phyloP scores from a whole-genome alignment of 2,113 vertebrate genomes.

The Dicentrarchus labrax region DNA sequence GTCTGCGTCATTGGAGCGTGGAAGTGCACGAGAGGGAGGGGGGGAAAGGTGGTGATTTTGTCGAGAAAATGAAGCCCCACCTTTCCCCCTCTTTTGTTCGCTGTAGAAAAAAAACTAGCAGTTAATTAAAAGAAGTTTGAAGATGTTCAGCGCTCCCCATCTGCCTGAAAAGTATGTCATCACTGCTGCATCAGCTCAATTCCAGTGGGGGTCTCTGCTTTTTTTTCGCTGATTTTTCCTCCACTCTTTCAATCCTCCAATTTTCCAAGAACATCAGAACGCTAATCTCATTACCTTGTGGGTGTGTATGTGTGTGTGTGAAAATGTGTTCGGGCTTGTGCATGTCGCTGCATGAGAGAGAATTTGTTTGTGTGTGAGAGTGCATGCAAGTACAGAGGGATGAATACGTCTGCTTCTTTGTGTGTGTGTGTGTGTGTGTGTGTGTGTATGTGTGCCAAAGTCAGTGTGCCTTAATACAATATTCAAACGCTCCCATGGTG shows the following conservation, averaged over 20 bases:
- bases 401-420: background rate
- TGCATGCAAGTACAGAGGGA: constrained; percentile 1
- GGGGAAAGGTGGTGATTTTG: background rate
- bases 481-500: constrained; percentile 53
- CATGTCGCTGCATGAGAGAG: background rate
- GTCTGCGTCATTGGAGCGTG: background rate
- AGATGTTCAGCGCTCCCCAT: constrained; percentile 12
- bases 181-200: constrained; percentile 44
- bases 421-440: constrained; percentile 12
- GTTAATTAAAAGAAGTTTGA: constrained; percentile 45
- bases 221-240: background rate
- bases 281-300: constrained; percentile 61
- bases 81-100: background rate
- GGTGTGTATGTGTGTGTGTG: constrained; percentile 19
- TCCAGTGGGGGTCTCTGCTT: constrained; percentile 21
- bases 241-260: constrained; percentile 14
- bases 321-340: background rate
- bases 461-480: constrained; percentile 50
- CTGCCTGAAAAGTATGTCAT: constrained; percentile 56
- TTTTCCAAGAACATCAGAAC: constrained; percentile 58
- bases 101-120: constrained; percentile 10
- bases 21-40: background rate
- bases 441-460: constrained; percentile 12
- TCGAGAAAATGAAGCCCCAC: background rate
- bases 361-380: constrained; percentile 8